Base-by-base conservation (phyloP, 2,797 vertebrate genomes). In the Silurus aristotelis region DNA sequence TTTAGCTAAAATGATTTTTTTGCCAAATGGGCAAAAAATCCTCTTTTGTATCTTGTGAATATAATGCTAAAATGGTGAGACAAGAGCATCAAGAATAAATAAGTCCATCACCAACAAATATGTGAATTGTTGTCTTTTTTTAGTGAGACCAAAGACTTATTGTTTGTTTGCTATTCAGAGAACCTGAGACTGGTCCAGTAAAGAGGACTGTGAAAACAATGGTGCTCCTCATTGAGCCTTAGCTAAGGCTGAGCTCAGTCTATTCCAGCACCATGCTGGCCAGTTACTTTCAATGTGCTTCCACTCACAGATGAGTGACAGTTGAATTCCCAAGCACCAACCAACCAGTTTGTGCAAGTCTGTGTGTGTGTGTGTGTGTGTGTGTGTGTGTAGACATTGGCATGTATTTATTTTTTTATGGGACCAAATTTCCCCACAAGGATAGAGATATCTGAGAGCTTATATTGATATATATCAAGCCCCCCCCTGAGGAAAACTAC, bases 111-210 rank as follows among this genome's bases (percentile, higher is more conserved):
- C 95, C 93, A 92, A 95, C 93, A 95, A 95, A 94, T 94, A 95
- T 95, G 96, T 94, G 93, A 95, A 95, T 95, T 95, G 95, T 94
- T 95, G 94, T 94, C 94, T 94, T 95, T 52, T 38, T 96, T 95
- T 89, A 96, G 93, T 84, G 87, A 90, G 90, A 91, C 87, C 91
- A 90, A 91, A 83, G 43, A 78, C 52, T 70, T 93, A 97, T 98
- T 98, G 97, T 97, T 96, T 95, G 93, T 95, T 96, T 96, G 96
- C 96, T 94, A 96, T 97, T 94, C 91, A 96, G 93, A 94, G 93
- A 95, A 92, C 94, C 95, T 92, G 92, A 95, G 93, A 93, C 91
- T 89, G 94, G 94, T 91, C 92, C 86, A 90, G 90, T 96, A 94
- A 95, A 96, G 96, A 96, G 95, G 95, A 94, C 91, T 86, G 90